Base-by-base conservation (phyloP, 1,140 invertebrate genomes). In the Neodiprion fabricii region DNA sequence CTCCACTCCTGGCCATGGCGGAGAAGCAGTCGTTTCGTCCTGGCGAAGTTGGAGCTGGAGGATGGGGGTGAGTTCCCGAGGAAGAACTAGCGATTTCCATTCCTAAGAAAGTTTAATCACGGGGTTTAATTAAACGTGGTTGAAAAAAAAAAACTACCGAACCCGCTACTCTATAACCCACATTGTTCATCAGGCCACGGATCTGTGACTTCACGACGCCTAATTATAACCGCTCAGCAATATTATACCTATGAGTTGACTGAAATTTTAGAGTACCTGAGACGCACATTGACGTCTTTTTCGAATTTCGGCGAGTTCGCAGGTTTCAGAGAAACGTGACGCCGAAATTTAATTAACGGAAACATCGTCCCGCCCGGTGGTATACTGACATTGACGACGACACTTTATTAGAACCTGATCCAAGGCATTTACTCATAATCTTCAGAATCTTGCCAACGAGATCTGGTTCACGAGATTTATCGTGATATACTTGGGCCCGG, bases 61-160 rank as follows among this genome's bases (percentile, higher is more conserved):
- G 61, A 65, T 4, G 17, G 17, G 17, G 61, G 61, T 17, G 61
- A 65, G 61, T 65, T 14, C 23, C 11, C 17, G 17, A n/a, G 28
- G 72, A 74, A 74, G 47, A 74, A 71, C 70, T 71, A 67, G 53
- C 53, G 53, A 71, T 75, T 75, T 71, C 69, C 69, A 75, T 75
- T 75, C 67, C 53, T 49, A 47, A 67, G 12, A 21, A 71, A 71
- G 70, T 75, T 75, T 75, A 75, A 75, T 75, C 71, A 75, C 50
- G 14, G 61, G 40, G 23, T 75, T 75, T 75, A 75, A 75, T 75
- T 75, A 71, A 75, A 75, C 74, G 70, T 75, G 12, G 14, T 48
- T 12, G 71, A 72, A 12, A 53, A 72, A 71, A 67, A 71, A 61
- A 65, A 74, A 74, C 40, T 9, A 69, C 9, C 53, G 11, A 61